Percentiles rank a stretch among this genome's conserved stretches.
These are phyloP conservation scores for Cydia strobilella DNA, from an alignment of 1,140 invertebrate species.

Conservation along the genomic window DNA sequence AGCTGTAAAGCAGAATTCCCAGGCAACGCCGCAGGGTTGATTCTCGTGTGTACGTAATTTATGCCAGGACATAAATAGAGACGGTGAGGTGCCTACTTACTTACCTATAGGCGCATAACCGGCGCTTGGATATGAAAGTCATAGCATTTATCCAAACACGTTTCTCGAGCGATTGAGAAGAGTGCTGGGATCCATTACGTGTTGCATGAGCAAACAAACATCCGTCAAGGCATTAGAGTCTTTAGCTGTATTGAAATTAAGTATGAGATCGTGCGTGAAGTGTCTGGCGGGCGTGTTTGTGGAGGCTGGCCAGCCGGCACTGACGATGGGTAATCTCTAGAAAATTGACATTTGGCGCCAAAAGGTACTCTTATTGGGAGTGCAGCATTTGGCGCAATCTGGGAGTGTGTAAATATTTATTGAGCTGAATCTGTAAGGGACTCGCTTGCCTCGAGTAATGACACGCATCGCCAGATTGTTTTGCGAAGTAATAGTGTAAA, in stretches of 20 bases:
- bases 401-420: conserved; percentile 69
- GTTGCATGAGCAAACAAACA: conserved; percentile 57
- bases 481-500: background rate
- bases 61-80: conserved; percentile 37
- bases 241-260: conserved; percentile 48
- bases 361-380: conserved; percentile 62
- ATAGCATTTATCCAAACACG: conserved; percentile 72
- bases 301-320: conserved; percentile 39
- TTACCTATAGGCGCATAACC: conserved; percentile 27
- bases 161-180: conserved; percentile 66
- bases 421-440: conserved; percentile 56
- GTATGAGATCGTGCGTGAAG: conserved; percentile 42
- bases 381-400: conserved; percentile 63
- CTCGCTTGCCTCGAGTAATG: conserved; percentile 14
- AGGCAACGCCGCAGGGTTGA: conserved; percentile 16
- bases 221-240: conserved; percentile 48
- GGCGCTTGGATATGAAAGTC: conserved; percentile 59
- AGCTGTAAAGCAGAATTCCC: conserved; percentile 14
- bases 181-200: conserved; percentile 70
- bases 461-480: background rate
- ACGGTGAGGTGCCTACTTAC: conserved; percentile 31
- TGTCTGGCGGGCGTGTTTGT: conserved; percentile 52
- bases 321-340: conserved; percentile 61
- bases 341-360: conserved; percentile 75
- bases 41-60: conserved; percentile 30